phyloP scores from a whole-genome alignment of 1,140 invertebrate species.

The Gerris buenoi region DNA sequence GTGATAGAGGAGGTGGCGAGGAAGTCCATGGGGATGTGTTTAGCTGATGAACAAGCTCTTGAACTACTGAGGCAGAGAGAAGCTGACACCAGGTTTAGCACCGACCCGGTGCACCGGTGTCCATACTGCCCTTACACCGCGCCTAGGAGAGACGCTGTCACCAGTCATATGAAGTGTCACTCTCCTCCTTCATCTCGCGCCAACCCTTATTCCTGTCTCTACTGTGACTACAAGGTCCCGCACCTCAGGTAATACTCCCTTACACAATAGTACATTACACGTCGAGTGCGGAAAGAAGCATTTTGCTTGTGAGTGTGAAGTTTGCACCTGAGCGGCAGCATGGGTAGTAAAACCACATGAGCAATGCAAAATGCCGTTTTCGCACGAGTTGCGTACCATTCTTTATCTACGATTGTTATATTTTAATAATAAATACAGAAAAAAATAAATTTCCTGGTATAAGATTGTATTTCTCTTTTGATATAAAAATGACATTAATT shows the following conservation, averaged over 20 bases:
- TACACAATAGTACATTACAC: too few relatives aligned
- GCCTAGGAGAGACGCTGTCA: conserved; percentile 50
- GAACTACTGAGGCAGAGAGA: conserved; percentile 33
- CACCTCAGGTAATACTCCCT: conserved; percentile 42
- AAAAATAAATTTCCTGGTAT: too few relatives aligned
- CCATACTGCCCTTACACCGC: conserved; percentile 63
- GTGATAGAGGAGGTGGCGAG: conserved; percentile 18
- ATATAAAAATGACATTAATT: too few relatives aligned
- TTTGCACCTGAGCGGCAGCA: too few relatives aligned
- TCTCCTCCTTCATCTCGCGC: conserved; percentile 36
- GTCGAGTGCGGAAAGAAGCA: too few relatives aligned
- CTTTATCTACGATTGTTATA: too few relatives aligned
- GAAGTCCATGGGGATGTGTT: conserved; percentile 34
- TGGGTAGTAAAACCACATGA: too few relatives aligned
- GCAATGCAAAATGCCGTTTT: too few relatives aligned
- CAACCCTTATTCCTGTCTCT: conserved; percentile 51
- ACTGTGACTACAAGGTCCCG: conserved; percentile 66
- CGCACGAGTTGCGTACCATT: too few relatives aligned
- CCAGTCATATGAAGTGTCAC: conserved; percentile 60
- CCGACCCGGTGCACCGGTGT: conserved; percentile 37
- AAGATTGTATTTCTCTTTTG: too few relatives aligned
- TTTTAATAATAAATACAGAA: too few relatives aligned
- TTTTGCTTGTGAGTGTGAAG: too few relatives aligned
- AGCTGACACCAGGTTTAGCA: conserved; percentile 26
- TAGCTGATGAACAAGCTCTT: conserved; percentile 37